A percentile compares a stretch with the other conserved stretches of the same genome.
These are phyloP conservation scores for Zoroaster sp. DNA, from an alignment of 53 echinoderm and acorn worm species.

Conservation along the genomic window DNA sequence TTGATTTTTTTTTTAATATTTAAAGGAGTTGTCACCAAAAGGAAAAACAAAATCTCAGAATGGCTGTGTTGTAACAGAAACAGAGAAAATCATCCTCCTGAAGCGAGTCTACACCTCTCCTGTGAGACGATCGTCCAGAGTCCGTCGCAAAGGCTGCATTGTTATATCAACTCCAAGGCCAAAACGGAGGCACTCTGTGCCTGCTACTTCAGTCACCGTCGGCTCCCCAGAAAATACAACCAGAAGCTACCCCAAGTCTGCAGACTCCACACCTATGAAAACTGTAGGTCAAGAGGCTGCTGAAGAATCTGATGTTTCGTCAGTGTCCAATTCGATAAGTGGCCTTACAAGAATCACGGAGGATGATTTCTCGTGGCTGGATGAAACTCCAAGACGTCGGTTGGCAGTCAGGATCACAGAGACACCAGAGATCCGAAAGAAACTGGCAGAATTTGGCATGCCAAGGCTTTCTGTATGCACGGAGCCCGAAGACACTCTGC, in stretches of 20 bases:
- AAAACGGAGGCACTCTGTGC: conserved; percentile 16
- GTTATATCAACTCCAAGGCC: not conserved
- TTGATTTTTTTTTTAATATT: not conserved
- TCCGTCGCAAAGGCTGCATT: conserved; percentile 8
- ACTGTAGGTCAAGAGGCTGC: not conserved
- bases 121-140: conserved; percentile 24
- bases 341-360: not conserved
- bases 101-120: conserved; percentile 37
- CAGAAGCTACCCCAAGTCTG: not conserved
- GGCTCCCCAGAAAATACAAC: not conserved
- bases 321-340: not conserved
- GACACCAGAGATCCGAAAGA: conserved; percentile 20
- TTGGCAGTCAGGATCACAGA: conserved; percentile 18
- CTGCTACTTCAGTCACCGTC: not conserved
- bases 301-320: not conserved
- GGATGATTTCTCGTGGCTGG: not conserved
- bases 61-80: conserved; percentile 32
- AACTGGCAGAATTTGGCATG: not conserved
- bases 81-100: conserved; percentile 41
- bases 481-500: not conserved
- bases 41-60: conserved; percentile 23
- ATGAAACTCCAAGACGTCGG: conserved; percentile 15
- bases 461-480: not conserved
- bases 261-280: not conserved
- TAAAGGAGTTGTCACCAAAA: conserved; percentile 27